Base-by-base conservation (phyloP, 1,140 invertebrate species). In the Drosophila arawakana region DNA sequence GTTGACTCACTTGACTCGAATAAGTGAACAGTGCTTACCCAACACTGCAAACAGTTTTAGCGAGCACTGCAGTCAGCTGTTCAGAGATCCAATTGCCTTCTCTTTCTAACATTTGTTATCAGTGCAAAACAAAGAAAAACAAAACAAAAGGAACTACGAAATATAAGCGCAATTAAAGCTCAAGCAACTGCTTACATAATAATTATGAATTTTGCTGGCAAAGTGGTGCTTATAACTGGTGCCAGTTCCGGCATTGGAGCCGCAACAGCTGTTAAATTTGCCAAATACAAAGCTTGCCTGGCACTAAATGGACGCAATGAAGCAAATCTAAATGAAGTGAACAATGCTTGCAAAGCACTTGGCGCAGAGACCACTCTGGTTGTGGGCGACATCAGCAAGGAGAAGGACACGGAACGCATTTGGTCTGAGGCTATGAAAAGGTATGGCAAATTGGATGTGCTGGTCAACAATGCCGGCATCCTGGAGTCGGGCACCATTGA, bases 381-480 rank as follows among this genome's bases (percentile, higher is more conserved):
- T 57, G 62, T 86, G 18, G 82, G 83, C 5, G 97, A 98, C 90
- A 84, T 98, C 41, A 96, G 94, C 6, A 95, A 96, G 72, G 96
- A 97, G 91, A 92, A 88, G 18, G 97, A 97, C 81, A 95, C 95
- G 2, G 94, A 96, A 83, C 94, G 94, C 5, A 95, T 97, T 18
- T 90, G 97, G 2, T 93, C 96, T 6, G 94, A 94, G 7, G 96
- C 96, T 0, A 93, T 97, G 1, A 92, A 95, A 59, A 94, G 95
- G 70, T 97, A 94, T 90, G 95, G 96, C 4, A 94, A 95, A 89
- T 90, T 97, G 7, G 96, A 97, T 92, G 94, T 97, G 35, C 92
- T 97, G 35, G 93, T 98, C 0, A 99, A 98, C 92, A 97, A 96
- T 94, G 98, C 97, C 37, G 98, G 98, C 6, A 95, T 97, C 61